Percentiles rank a stretch among this genome's conserved stretches.
phyloP scores from a whole-genome alignment of 2,797 vertebrate species.

The Acridotheres tristis region DNA sequence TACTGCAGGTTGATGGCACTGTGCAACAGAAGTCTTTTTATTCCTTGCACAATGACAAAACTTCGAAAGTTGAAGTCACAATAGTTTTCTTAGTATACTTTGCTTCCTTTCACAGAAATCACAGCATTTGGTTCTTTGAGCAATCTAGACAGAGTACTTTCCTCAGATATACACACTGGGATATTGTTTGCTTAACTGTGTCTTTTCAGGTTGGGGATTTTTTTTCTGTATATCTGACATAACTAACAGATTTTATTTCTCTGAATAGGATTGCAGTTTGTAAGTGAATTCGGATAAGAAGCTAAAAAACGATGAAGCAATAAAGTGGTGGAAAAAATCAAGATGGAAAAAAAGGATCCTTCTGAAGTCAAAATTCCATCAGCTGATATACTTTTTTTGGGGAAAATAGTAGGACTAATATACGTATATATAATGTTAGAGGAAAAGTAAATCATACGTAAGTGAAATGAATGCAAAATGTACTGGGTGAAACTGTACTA shows the following conservation, averaged over 20 bases:
- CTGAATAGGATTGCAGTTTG: not conserved
- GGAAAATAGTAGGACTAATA: not conserved
- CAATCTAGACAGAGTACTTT: conserved; percentile 34
- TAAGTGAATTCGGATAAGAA: not conserved
- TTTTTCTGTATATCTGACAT: not conserved
- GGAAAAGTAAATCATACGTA: not conserved
- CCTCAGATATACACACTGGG: not conserved
- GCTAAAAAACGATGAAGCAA: not conserved
- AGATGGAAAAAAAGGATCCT: not conserved
- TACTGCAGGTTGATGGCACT: conserved; percentile 44
- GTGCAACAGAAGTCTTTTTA: conserved; percentile 39
- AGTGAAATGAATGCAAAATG: not conserved
- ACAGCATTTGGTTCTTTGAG: conserved; percentile 22
- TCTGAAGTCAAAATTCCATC: not conserved
- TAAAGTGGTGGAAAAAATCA: not conserved
- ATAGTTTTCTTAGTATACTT: not conserved
- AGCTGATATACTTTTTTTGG: not conserved
- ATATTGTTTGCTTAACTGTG: not conserved
- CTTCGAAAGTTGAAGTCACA: not conserved
- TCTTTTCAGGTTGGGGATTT: not conserved
- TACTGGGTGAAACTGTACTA: not conserved
- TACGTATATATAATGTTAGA: not conserved
- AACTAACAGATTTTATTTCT: not conserved
- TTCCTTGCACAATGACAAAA: not conserved
- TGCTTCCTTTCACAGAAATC: conserved; percentile 37